A percentile compares a stretch with the other conserved stretches of the same genome.
Conservation (phyloP, 2,888 invertebrate species). For the Aporophyla lueneburgensis region DNA sequence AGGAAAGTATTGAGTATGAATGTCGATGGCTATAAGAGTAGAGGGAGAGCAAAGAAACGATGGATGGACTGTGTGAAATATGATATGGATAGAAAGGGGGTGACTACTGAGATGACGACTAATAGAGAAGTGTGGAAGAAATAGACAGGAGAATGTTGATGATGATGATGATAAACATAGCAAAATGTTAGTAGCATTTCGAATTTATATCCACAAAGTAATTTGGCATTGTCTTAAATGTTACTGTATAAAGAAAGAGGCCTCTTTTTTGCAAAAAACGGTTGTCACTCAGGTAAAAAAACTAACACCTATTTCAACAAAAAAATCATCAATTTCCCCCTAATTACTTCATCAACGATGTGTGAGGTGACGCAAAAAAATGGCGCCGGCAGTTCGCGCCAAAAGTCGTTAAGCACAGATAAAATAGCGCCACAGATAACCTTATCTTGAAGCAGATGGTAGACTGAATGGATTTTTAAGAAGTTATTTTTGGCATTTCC, state of each 20-base stretch:
- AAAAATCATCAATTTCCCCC: slow-evolving; percentile 54
- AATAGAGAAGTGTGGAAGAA: no score
- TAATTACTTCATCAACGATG: slow-evolving; percentile 66
- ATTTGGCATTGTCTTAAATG: background rate
- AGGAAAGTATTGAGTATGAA: no score
- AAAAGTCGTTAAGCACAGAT: slow-evolving; percentile 68
- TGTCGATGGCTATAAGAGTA: no score
- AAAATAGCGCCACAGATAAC: slow-evolving; percentile 65
- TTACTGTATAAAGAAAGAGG: background rate
- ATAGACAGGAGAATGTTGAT: no score
- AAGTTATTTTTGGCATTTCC: slow-evolving; percentile 66
- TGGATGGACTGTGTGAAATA: no score
- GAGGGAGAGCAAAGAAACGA: no score
- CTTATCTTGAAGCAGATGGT: slow-evolving; percentile 67
- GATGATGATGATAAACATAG: background rate
- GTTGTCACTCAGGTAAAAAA: slow-evolving; percentile 12
- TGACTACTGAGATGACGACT: no score
- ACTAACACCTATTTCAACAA: slow-evolving; percentile 40
- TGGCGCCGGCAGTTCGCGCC: slow-evolving; percentile 67
- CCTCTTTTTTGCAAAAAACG: slow-evolving; percentile 21
- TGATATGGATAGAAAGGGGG: no score
- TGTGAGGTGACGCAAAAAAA: slow-evolving; percentile 69
- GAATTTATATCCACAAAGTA: background rate
- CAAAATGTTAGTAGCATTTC: background rate
- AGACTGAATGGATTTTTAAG: slow-evolving; percentile 53